Base-by-base conservation (phyloP, 2,888 invertebrate species). In the Epistrophe grossulariae region DNA sequence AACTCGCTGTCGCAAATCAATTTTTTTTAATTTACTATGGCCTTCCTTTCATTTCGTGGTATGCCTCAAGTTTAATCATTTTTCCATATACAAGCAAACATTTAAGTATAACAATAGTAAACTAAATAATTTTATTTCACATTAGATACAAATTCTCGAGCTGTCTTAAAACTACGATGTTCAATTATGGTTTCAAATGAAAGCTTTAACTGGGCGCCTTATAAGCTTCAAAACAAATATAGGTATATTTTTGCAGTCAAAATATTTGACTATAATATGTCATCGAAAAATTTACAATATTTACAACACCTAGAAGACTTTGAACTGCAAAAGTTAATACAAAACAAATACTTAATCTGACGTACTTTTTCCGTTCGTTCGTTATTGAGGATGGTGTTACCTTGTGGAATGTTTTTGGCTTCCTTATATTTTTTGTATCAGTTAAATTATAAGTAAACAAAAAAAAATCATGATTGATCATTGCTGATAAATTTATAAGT, bases 351-450 rank as follows among this genome's bases (percentile, higher is more conserved):
- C 28, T 19, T 43, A 40, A 35, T 38, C 40, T 59, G 57, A 57
- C 64, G 64, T 40, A 50, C 17, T 13, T 68, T 66, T 40, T 60
- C 48, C 13, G 52, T 43, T 43, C 8, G 2, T 9, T 24, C 3
- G 52, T 28, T 28, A 55, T 55, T 55, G 55, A 55, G 0, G 8
- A 17, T 45, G 45, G 38, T 11, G 13, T 35, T n/a, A 50, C 11
- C 13, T 55, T 62, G 52, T 76, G 31, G 19, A 48, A 40, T 45
- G 13, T 57, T 64, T 64, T 45, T 45, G 28, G n/a, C 45, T 64
- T 64, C 64, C 45, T 64, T n/a, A 45, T 6, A 43, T 19, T 24
- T 6, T 24, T 13, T 19, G 2, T 40, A 15, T 24, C 9, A 24
- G 17, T 38, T 17, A 13, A 60, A n/a, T n/a, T n/a, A n/a, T n/a